A percentile compares a stretch with the other conserved stretches of the same genome.
Evolutionary conservation across 2,113 vertebrate species (phyloP).

Genomic region (Mixornis gularis): DNA sequence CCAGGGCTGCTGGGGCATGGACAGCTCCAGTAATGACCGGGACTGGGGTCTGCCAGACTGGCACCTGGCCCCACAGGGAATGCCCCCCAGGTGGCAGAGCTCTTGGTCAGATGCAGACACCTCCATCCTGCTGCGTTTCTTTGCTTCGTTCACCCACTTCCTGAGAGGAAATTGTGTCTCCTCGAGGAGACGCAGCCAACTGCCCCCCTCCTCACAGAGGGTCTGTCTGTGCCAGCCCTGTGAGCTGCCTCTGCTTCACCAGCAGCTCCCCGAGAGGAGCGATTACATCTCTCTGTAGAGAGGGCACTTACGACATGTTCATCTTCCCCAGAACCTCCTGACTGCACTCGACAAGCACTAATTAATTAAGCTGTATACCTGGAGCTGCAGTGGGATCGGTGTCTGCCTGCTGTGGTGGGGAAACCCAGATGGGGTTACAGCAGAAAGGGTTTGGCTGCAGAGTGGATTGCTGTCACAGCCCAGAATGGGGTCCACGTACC

Average conservation of each 20-base stretch:
- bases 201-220: accelerated
- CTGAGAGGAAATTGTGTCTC: not conserved
- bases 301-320: not conserved
- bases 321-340: conserved; percentile 20
- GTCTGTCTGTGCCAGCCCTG: not conserved
- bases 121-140: not conserved
- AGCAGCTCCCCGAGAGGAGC: not conserved
- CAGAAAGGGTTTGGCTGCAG: not conserved
- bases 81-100: not conserved
- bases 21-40: accelerated
- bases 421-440: not conserved
- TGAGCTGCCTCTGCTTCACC: not conserved
- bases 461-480: not conserved
- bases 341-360: conserved; percentile 5
- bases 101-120: not conserved
- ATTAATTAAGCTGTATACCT: conserved; percentile 44
- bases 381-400: not conserved
- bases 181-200: accelerated
- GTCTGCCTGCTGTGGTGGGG: not conserved
- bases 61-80: not conserved
- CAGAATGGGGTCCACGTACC: not conserved
- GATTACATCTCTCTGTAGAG: not conserved
- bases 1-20: not conserved
- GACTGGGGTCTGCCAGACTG: not conserved
- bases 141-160: not conserved